A percentile compares a stretch with the other conserved stretches of the same genome.
Evolutionary conservation across 2,888 invertebrate species (phyloP).

Genomic region (Neria commutata): DNA sequence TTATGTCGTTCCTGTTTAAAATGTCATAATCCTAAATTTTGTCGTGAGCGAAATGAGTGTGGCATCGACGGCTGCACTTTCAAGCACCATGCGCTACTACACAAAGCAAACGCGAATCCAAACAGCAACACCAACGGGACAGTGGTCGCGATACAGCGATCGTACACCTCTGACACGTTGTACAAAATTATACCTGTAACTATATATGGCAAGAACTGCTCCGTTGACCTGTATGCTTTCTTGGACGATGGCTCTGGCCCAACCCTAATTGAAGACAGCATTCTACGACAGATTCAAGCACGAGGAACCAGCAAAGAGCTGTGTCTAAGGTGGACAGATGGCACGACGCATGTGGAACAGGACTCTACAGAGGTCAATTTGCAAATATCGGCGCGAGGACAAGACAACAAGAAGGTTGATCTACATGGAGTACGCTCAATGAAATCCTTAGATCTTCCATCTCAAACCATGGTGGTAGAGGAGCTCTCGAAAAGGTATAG

Average conservation of each 20-base stretch:
- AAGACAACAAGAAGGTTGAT: background rate
- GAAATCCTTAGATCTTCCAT: constrained; percentile 9
- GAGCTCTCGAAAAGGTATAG: background rate
- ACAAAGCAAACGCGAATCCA: background rate
- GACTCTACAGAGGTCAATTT: constrained; percentile 17
- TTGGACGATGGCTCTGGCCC: constrained; percentile 21
- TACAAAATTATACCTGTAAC: constrained; percentile 21
- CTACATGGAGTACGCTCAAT: constrained; percentile 10
- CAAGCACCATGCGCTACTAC: constrained; percentile 18
- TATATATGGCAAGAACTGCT: constrained; percentile 1
- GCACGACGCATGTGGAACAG: constrained; percentile 11
- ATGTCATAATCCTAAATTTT: constrained; percentile 8
- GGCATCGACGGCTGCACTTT: constrained; percentile 11
- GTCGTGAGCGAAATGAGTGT: constrained; percentile 11
- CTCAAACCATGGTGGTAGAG: constrained; percentile 8
- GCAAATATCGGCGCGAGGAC: background rate
- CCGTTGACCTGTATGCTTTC: constrained; percentile 18
- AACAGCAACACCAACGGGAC: background rate
- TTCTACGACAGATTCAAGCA: constrained; percentile 1
- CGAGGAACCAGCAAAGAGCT: constrained; percentile 10
- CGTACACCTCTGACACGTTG: constrained; percentile 15
- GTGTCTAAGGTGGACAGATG: constrained; percentile 21
- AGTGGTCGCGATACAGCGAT: constrained; percentile 4
- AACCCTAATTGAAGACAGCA: constrained; percentile 16
- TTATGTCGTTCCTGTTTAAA: constrained; percentile 16